These are phyloP conservation scores for Tenthredo amoena DNA, from an alignment of 2,888 invertebrate genomes.

Conservation along the genomic window DNA sequence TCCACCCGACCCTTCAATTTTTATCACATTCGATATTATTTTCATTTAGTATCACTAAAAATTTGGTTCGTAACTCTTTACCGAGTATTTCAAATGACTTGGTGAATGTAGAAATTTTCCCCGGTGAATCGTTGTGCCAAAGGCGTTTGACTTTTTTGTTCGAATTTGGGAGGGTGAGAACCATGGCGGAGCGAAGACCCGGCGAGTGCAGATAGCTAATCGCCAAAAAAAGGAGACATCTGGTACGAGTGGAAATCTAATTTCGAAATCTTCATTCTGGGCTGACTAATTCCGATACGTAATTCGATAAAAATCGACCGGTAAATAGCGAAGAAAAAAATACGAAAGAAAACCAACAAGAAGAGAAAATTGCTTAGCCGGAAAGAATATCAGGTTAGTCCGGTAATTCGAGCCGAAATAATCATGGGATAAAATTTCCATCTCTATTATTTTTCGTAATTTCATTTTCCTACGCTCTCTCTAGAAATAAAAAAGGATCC, in stretches of 20 bases:
- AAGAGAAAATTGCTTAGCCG: slow-evolving; percentile 21
- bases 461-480: background rate
- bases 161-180: background rate
- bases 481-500: background rate
- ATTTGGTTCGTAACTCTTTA: background rate
- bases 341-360: background rate
- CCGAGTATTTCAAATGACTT: background rate
- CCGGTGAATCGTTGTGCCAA: background rate
- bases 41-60: background rate
- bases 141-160: background rate
- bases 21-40: background rate
- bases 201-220: slow-evolving; percentile 16
- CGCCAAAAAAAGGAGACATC: slow-evolving; percentile 67
- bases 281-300: slow-evolving; percentile 40
- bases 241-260: slow-evolving; percentile 73
- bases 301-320: slow-evolving; percentile 43
- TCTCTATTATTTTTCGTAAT: background rate
- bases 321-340: background rate
- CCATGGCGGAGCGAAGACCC: background rate
- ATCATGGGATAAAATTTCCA: background rate
- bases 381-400: slow-evolving; percentile 10
- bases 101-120: background rate
- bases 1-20: slow-evolving; percentile 4
- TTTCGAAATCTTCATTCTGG: slow-evolving; percentile 62
- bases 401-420: slow-evolving; percentile 22